Conservation (phyloP, 1,140 invertebrate genomes). For the Adoxophyes honmai region DNA sequence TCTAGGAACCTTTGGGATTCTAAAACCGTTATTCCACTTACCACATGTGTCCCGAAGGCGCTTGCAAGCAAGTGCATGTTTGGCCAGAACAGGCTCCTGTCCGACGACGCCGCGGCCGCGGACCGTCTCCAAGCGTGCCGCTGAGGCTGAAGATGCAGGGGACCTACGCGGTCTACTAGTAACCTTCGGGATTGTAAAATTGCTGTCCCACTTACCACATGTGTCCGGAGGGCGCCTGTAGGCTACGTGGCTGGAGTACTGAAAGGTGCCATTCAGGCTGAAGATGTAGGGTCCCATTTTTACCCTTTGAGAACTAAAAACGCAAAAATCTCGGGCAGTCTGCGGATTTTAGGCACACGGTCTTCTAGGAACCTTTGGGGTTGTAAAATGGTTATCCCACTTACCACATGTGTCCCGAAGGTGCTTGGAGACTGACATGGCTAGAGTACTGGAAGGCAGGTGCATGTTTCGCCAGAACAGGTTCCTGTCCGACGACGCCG, state of each 20-base stretch:
- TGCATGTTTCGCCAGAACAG: slow-evolving; percentile 89
- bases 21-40: no score
- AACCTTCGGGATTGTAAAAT: no score
- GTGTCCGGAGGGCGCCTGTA: slow-evolving; percentile 97
- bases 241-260: slow-evolving; percentile 93
- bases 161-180: no score
- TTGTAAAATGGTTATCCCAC: no score
- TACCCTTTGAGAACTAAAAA: no score
- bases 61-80: slow-evolving; percentile 93
- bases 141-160: slow-evolving; percentile 97
- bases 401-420: slow-evolving; percentile 99
- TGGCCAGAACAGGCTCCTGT: slow-evolving; percentile 94
- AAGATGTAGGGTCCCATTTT: no score
- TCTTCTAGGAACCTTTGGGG: no score
- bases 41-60: slow-evolving; percentile 99
- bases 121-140: slow-evolving; percentile 96
- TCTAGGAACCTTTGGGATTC: no score
- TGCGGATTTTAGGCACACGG: no score
- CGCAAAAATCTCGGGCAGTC: no score
- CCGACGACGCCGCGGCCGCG: slow-evolving; percentile 95
- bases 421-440: slow-evolving; percentile 96
- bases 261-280: no score
- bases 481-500: slow-evolving; percentile 97
- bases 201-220: no score
- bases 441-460: slow-evolving; percentile 98